Evolutionary conservation across 2,113 vertebrate genomes (phyloP), one percentile per base, ranked within the genome.

Genomic region (Elaphurus davidianus): DNA sequence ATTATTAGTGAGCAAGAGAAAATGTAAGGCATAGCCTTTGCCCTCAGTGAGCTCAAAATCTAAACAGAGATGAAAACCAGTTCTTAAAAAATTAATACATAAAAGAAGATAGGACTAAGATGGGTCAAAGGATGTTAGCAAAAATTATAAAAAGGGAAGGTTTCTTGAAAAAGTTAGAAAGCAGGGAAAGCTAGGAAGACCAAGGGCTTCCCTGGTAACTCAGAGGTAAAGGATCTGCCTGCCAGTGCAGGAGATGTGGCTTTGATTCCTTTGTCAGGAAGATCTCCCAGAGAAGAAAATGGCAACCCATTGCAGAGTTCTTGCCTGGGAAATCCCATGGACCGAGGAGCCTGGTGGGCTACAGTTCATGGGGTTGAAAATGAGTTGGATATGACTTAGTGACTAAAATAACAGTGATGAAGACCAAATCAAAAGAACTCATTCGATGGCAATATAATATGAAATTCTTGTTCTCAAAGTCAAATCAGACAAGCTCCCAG

Each of bases 11-110:
- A 82, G 57, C 10, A 60, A 71, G 40, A 95, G 57, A 87, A 88
- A n/a, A 4, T 33, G 0, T 83, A 83, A 93, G 4, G 0, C 7
- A 19, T 45, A 54, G 1, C 12, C 2, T 4, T 4, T 54, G 7
- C 85, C 2, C 12, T 96, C 14, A 81, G 4, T 76, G 33, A 87
- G 2, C 16, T 45, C 7, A 87, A 78, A 87, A 55, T 62, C 21
- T 78, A 87, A 89, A 43, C 27, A 52, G 17, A 36, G 25, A 71
- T n/a, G 0, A 47, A 92, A 87, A 83, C 5, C 30, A 78, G 11
- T 0, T 50, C 27, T 30, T 86, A 21, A 52, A n/a, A 45, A 43
- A n/a, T 62, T 74, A 89, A 62, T 76, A 92, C 19, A n/a, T 19
- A 76, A 2, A 59, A 23, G 17, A 62, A 62, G 1, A n/a, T 90